phyloP scores from a whole-genome alignment of 2,113 vertebrate genomes.

The Pithys albifrons region DNA sequence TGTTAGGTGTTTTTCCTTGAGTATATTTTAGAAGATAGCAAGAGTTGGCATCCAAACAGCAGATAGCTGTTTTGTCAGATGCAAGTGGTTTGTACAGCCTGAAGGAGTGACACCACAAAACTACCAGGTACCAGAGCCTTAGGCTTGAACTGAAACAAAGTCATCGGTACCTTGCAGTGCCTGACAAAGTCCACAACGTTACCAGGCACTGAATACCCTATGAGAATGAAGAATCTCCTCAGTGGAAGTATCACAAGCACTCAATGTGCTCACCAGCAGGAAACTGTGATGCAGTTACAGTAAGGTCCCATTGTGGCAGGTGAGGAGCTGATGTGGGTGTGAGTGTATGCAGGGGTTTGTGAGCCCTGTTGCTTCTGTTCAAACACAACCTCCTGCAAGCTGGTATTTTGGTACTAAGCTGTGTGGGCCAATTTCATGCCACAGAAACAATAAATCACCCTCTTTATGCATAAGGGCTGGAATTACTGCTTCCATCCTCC shows the following conservation, averaged over 20 bases:
- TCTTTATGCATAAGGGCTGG: neutral
- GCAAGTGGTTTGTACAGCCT: neutral
- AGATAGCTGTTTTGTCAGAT: neutral
- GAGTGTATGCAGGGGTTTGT: neutral
- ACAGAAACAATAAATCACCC: neutral
- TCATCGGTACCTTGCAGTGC: neutral
- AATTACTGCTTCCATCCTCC: neutral
- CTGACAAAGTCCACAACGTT: neutral
- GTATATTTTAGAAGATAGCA: neutral
- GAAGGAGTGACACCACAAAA: neutral
- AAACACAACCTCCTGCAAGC: neutral
- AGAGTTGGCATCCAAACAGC: rapidly evolving
- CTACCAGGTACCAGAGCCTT: neutral
- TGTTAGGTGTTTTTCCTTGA: neutral
- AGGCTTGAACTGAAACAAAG: neutral
- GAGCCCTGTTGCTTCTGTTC: neutral
- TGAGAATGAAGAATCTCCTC: neutral
- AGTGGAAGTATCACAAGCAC: neutral
- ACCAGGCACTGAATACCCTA: neutral
- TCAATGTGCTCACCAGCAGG: neutral
- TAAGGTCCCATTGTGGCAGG: neutral
- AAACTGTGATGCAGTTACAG: neutral
- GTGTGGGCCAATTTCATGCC: neutral
- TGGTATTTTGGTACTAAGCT: neutral
- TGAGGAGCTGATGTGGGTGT: neutral